A percentile compares a stretch with the other conserved stretches of the same genome.
phyloP scores from a whole-genome alignment of 2,797 vertebrate species.

The Emydoidea blandingii region DNA sequence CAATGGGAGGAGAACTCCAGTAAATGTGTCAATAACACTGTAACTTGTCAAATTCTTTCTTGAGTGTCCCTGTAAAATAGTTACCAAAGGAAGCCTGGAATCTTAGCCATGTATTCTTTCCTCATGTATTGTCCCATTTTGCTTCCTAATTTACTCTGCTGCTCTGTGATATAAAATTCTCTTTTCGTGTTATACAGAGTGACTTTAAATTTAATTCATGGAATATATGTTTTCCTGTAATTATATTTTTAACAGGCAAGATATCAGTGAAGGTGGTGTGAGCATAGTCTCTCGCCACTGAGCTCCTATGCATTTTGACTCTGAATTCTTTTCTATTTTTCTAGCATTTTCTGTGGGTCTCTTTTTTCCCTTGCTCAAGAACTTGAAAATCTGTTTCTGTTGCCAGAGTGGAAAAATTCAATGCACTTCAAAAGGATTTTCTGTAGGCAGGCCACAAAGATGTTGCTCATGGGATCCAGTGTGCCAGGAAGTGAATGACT shows the following conservation, averaged over 20 bases:
- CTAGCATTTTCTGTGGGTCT: not conserved
- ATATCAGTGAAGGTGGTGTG: slow-evolving; percentile 29
- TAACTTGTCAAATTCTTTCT: slow-evolving; percentile 35
- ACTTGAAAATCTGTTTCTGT: slow-evolving; percentile 9
- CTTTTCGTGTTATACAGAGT: slow-evolving; percentile 32
- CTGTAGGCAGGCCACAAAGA: not conserved
- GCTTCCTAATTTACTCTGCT: slow-evolving; percentile 47
- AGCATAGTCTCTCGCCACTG: not conserved
- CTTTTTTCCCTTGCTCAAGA: not conserved
- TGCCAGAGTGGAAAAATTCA: not conserved
- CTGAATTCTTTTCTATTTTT: not conserved
- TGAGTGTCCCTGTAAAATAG: slow-evolving; percentile 12
- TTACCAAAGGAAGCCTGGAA: slow-evolving; percentile 56
- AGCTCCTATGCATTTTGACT: slow-evolving; percentile 31
- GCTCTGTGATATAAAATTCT: not conserved
- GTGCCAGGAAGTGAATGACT: not conserved
- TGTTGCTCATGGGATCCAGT: not conserved
- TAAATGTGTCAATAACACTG: not conserved
- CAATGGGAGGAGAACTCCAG: slow-evolving; percentile 6
- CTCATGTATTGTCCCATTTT: slow-evolving; percentile 1
- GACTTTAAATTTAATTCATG: not conserved
- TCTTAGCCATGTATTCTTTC: slow-evolving; percentile 8
- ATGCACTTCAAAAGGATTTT: not conserved
- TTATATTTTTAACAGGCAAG: slow-evolving; percentile 53
- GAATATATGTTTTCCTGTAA: slow-evolving; percentile 24